Conservation (phyloP, 2,888 invertebrate species). For the Amiota mariae region DNA sequence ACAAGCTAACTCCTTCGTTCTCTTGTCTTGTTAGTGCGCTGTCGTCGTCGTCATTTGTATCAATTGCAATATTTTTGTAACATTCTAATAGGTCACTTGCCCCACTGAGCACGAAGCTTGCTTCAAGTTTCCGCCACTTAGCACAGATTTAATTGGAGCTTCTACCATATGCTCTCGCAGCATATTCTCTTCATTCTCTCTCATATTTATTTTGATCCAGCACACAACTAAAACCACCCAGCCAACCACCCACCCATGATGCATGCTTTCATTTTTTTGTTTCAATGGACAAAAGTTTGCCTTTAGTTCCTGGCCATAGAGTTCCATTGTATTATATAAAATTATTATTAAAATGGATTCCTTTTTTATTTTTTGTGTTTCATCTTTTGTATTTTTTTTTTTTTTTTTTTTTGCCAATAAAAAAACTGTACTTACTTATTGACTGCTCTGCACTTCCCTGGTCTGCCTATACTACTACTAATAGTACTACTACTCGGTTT, state of each 20-base stretch:
- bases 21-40: conserved; percentile 43
- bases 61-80: conserved; percentile 68
- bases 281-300: too few relatives aligned
- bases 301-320: too few relatives aligned
- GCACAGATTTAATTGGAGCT: conserved; percentile 30
- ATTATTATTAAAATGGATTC: conserved; percentile 22
- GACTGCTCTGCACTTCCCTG: background rate
- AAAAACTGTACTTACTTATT: too few relatives aligned
- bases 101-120: conserved; percentile 21
- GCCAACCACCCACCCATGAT: too few relatives aligned
- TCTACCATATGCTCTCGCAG: background rate
- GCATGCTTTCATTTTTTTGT: too few relatives aligned
- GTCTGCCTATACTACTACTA: too few relatives aligned
- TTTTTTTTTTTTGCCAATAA: too few relatives aligned
- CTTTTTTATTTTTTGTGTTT: conserved; percentile 1
- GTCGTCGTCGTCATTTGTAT: conserved; percentile 55
- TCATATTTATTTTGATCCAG: background rate
- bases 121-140: conserved; percentile 19
- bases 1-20: conserved; percentile 52
- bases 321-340: conserved; percentile 11
- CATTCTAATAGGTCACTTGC: conserved; percentile 66
- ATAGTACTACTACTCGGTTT: background rate
- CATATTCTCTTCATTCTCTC: background rate
- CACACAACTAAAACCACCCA: too few relatives aligned
- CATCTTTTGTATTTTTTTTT: background rate